Percentiles rank a stretch among this genome's conserved stretches.
phyloP scores from a whole-genome alignment of 1,140 invertebrate species.

The Caenorhabditis latens region DNA sequence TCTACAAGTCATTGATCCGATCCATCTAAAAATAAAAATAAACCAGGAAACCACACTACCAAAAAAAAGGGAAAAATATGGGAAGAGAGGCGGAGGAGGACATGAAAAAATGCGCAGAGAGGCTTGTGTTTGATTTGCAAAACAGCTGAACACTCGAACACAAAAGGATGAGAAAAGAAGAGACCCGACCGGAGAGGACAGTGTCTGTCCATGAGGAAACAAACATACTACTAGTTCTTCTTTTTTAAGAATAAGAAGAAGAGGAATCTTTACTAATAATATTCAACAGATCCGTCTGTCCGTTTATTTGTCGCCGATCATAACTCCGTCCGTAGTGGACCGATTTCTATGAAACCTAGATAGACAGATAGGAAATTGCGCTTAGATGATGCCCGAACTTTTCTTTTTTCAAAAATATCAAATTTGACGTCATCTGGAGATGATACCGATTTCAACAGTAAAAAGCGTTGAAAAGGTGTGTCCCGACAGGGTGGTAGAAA shows the following conservation, averaged over 20 bases:
- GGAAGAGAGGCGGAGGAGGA: neutral
- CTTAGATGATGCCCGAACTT: no score
- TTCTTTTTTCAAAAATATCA: no score
- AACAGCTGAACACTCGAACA: constrained; percentile 58
- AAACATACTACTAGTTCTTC: constrained; percentile 45
- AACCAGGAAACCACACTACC: constrained; percentile 1
- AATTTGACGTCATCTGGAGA: no score
- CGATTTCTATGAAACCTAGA: no score
- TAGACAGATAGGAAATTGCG: no score
- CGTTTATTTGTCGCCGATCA: no score
- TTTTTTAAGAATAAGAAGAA: neutral
- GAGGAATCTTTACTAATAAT: no score
- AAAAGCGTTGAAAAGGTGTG: no score
- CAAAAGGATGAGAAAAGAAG: constrained; percentile 40
- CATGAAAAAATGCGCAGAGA: constrained; percentile 10
- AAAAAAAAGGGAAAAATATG: neutral
- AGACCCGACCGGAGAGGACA: neutral
- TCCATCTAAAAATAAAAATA: neutral
- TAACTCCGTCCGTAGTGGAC: no score
- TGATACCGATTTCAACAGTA: no score
- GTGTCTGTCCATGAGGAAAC: neutral
- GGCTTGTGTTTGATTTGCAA: constrained; percentile 52
- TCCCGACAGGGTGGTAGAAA: no score
- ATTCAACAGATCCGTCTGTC: no score
- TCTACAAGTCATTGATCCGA: neutral